Base-by-base conservation (phyloP, 2,113 vertebrate genomes). In the Cathartes aura region DNA sequence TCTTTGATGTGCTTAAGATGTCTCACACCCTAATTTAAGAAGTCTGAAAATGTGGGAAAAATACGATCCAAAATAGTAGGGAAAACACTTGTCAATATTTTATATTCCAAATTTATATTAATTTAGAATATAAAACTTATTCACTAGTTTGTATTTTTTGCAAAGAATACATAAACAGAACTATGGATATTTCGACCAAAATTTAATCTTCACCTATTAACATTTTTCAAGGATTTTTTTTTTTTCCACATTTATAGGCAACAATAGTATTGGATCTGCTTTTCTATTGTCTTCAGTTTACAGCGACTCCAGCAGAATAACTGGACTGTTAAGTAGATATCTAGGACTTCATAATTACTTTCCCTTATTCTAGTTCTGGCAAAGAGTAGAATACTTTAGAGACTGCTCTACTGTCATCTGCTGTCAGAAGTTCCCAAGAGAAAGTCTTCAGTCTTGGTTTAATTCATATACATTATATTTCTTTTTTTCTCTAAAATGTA, bases 31-130 rank as follows among this genome's bases (percentile, higher is more conserved):
- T 72, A 32, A 30, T 42, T 64, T 45, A 50, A 6, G 1, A 62
- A 50, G 32, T 27, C 42, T 66, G 20, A 96, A 87, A 90, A 85
- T 53, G 12, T 29, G 5, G 30, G 23, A 52, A 53, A 89, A 84
- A 62, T 43, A 43, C 0, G 0, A 36, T 58, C 11, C 9, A 29
- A 70, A 88, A 59, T 26, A 56, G 8, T 18, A 47, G 0, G 7
- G 36, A 60, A 74, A 82, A 60, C 2, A 12, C 2, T 40, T 45
- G 5, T 48, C 32, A n/a, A 6, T 72, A 60, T 32, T 64, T 84
- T 50, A 15, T 4, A 50, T 12, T 78, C 20, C 23, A 56, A 60
- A 36, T 40, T 32, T 68, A 19, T 43, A 5, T 29, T 67, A 14
- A 2, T 48, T 75, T 64, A 62, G 9, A 55, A 3, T 50, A 18